phyloP scores from a whole-genome alignment of 1,140 invertebrate species.

The Goniozus legneri region DNA sequence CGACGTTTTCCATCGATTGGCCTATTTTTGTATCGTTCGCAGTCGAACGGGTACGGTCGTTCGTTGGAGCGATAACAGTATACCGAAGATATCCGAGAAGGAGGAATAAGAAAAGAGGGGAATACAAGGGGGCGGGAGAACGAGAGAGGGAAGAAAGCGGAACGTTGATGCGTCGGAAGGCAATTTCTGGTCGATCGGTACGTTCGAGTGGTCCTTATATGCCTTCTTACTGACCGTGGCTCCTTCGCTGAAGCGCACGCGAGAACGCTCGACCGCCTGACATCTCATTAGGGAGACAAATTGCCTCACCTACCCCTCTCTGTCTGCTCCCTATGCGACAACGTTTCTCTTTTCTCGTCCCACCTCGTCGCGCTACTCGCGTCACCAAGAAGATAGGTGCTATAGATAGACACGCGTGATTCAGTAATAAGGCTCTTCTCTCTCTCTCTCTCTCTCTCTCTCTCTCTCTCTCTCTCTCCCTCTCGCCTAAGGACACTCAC shows the following conservation, averaged over 20 bases:
- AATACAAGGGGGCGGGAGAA: neutral
- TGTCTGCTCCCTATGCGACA: conserved; percentile 16
- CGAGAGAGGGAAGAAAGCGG: conserved; percentile 3
- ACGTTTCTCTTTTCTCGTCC: neutral
- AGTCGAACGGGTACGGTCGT: no score
- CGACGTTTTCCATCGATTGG: no score
- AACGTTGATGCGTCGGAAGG: no score
- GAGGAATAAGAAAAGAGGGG: neutral
- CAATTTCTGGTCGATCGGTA: conserved; percentile 28
- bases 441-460: neutral
- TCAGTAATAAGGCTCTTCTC: no score
- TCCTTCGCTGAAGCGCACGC: conserved; percentile 20
- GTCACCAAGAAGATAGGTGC: no score
- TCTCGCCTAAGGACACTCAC: neutral
- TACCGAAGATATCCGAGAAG: neutral
- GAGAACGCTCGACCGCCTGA: conserved; percentile 40
- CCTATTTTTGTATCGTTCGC: no score
- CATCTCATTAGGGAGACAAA: conserved; percentile 57
- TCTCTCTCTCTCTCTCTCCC: neutral
- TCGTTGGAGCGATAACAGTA: no score
- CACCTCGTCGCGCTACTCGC: neutral
- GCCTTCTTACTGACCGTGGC: conserved; percentile 25
- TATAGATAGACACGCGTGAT: no score
- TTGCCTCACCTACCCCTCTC: conserved; percentile 50
- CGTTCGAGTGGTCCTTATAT: conserved; percentile 14